These are phyloP conservation scores for Marmota flaviventris DNA, from an alignment of 2,113 vertebrate species.

Conservation along the genomic window DNA sequence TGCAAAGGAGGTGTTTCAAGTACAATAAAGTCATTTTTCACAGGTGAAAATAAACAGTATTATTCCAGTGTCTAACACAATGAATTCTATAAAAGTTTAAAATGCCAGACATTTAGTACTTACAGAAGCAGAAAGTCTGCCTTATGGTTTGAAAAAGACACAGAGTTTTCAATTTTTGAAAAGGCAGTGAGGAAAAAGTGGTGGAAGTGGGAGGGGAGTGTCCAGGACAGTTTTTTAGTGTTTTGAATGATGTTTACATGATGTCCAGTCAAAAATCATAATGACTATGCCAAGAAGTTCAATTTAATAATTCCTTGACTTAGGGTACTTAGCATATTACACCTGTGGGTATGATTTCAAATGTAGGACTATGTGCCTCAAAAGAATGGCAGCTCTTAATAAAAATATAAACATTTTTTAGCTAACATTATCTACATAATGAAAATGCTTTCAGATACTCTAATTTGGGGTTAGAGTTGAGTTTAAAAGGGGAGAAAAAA, in stretches of 20 bases:
- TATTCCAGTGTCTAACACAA: conserved; percentile 77
- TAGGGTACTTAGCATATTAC: conserved; percentile 29
- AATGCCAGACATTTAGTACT: conserved; percentile 74
- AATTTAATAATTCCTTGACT: conserved; percentile 62
- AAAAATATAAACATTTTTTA: conserved; percentile 67
- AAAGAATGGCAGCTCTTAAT: conserved; percentile 55
- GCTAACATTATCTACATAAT: conserved; percentile 60
- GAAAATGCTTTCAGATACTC: conserved; percentile 62
- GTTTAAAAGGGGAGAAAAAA: conserved; percentile 52
- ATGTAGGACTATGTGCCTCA: conserved; percentile 45
- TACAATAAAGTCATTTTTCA: conserved; percentile 70
- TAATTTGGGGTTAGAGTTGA: conserved; percentile 68
- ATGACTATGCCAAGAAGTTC: conserved; percentile 50
- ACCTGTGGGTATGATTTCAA: conserved; percentile 47
- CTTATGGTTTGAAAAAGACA: conserved; percentile 77
- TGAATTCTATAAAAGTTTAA: conserved; percentile 75
- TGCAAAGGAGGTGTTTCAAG: conserved; percentile 81
- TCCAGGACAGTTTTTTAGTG: conserved; percentile 67
- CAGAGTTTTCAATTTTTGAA: conserved; percentile 73
- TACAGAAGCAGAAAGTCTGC: conserved; percentile 79
- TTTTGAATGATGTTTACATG: conserved; percentile 65
- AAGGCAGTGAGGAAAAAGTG: conserved; percentile 50
- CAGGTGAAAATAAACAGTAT: conserved; percentile 81
- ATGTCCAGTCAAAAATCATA: conserved; percentile 55
- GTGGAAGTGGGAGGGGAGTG: not conserved